Base-by-base conservation (phyloP, 2,888 invertebrate genomes). In the Rhagonycha lutea region DNA sequence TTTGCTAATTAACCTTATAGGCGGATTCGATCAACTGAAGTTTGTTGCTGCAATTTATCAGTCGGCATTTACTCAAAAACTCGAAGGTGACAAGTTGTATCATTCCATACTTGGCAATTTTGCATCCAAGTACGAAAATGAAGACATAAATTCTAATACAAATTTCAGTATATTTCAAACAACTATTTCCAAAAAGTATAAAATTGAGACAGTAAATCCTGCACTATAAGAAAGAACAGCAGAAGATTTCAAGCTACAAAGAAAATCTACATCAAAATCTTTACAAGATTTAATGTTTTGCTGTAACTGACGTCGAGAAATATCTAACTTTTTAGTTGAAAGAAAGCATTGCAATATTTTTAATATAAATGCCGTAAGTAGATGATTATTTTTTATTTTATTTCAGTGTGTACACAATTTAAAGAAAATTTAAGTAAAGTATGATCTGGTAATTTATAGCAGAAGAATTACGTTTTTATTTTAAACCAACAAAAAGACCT, bases 241-340 rank as follows among this genome's bases (percentile, higher is more conserved):
- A 65, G 63, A 47, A 26, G 63, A 65, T 65, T 65, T 65, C 24
- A 24, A 18, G 63, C 24, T 65, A 65, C 63, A 65, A 65, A 65
- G 63, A 65, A 65, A 65, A 65, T 65, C 63, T 65, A 65, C 63
- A 65, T 65, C 14, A 65, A 65, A 65, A 65, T 65, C 63, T 65
- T 65, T 65, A 24, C n/a, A 65, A 65, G 63, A 65, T 65, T 65
- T 65, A 65, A 65, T 65, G 63, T 65, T 47, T 65, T 65, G 63
- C 63, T 65, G 63, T 65, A 65, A 24, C n/a, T 65, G 63, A 65
- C 63, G 63, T 65, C n/a, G 63, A 65, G 63, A 65, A 65, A 65
- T 65, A 26, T 24, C 63, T 24, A 12, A 65, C 63, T 65, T 65
- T 65, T 23, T 65, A 65, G 63, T n/a, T 7, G 63, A 65, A 65